A percentile compares a stretch with the other conserved stretches of the same genome.
These are phyloP conservation scores for Rhynchophorus ferrugineus DNA, from an alignment of 1,140 invertebrate species.

Conservation along the genomic window DNA sequence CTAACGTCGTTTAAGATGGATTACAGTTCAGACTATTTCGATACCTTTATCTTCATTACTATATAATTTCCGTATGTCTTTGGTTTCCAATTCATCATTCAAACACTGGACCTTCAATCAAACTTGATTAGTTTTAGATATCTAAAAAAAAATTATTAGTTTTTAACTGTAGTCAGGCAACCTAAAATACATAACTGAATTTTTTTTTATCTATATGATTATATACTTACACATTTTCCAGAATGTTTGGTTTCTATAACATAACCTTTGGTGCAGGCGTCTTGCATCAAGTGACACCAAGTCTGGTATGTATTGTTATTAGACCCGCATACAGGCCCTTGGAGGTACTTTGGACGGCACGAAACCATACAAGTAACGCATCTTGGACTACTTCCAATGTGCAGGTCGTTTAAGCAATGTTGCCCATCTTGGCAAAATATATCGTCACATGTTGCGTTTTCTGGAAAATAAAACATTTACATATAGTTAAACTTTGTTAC, in stretches of 20 bases:
- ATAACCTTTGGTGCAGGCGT: slow-evolving; percentile 71
- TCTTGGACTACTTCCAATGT: slow-evolving; percentile 56
- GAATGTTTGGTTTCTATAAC: slow-evolving; percentile 68
- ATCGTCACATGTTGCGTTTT: slow-evolving; percentile 62
- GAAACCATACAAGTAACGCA: slow-evolving; percentile 67
- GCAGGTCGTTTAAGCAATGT: slow-evolving; percentile 65
- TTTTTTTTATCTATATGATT: too few species aligned
- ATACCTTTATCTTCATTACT: too few species aligned
- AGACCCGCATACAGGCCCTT: slow-evolving; percentile 62
- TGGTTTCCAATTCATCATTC: not conserved
- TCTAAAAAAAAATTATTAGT: too few species aligned
- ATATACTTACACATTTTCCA: slow-evolving; percentile 55
- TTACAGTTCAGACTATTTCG: too few species aligned
- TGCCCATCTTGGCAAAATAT: slow-evolving; percentile 67
- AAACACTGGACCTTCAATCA: too few species aligned
- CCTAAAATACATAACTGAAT: too few species aligned
- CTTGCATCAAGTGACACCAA: slow-evolving; percentile 81
- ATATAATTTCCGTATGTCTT: too few species aligned
- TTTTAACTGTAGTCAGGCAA: too few species aligned
- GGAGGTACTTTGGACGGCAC: slow-evolving; percentile 46
- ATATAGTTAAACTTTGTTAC: not conserved
- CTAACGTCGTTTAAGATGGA: slow-evolving; percentile 17
- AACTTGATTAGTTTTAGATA: not conserved
- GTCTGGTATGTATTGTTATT: slow-evolving; percentile 79
- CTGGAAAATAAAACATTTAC: slow-evolving; percentile 43